A percentile compares a stretch with the other conserved stretches of the same genome.
phyloP scores from a whole-genome alignment of 2,888 invertebrate species.

The Eristalis intricaria region DNA sequence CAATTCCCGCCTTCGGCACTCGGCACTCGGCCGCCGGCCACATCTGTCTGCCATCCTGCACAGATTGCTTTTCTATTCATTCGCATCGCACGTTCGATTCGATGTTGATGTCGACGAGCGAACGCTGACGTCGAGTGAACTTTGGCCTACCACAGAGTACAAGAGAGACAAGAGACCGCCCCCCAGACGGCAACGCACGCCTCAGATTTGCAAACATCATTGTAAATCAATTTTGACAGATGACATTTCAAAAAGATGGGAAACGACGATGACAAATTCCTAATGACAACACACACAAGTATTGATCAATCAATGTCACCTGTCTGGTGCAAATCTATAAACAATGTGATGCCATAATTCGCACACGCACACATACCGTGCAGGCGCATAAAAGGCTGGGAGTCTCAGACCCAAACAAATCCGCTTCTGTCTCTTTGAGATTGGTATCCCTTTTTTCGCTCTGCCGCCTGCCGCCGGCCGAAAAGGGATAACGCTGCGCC shows the following conservation, averaged over 20 bases:
- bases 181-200: conserved; percentile 19
- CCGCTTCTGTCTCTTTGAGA: conserved; percentile 50
- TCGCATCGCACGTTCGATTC: conserved; percentile 12
- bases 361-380: conserved; percentile 21
- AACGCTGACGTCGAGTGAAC: conserved; percentile 27
- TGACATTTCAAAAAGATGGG: conserved; percentile 74
- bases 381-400: no score
- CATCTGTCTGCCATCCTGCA: conserved; percentile 33
- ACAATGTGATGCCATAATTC: conserved; percentile 78
- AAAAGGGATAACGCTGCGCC: conserved; percentile 41
- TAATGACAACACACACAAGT: conserved; percentile 73
- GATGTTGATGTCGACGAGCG: neutral
- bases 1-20: neutral
- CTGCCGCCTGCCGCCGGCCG: neutral
- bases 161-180: neutral
- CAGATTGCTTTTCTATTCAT: conserved; percentile 32
- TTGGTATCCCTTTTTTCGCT: conserved; percentile 41
- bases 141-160: conserved; percentile 5
- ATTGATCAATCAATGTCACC: conserved; percentile 81
- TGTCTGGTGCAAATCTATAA: conserved; percentile 79
- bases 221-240: conserved; percentile 77
- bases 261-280: conserved; percentile 63
- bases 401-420: conserved; percentile 25
- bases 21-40: conserved; percentile 1
- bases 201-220: conserved; percentile 61